These are phyloP conservation scores for Phrixothrix hirtus DNA, from an alignment of 2,888 invertebrate genomes.

Conservation along the genomic window DNA sequence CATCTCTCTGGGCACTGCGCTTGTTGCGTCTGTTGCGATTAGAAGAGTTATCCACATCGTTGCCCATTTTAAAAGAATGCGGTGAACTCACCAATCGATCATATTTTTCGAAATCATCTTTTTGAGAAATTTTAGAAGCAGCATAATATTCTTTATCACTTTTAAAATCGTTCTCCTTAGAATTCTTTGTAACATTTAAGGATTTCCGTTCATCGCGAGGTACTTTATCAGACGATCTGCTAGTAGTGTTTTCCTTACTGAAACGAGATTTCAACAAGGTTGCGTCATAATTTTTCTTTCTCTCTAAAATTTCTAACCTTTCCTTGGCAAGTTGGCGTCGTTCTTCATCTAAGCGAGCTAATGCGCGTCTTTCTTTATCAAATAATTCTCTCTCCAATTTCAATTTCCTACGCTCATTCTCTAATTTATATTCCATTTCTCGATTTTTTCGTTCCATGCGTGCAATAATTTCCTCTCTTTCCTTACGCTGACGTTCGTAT, in stretches of 20 bases:
- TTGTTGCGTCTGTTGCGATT: no score
- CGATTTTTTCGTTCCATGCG: constrained; percentile 16
- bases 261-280: background rate
- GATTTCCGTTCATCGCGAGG: background rate
- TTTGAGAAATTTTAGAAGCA: background rate
- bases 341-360: constrained; percentile 12
- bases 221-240: background rate
- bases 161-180: no score
- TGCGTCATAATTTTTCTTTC: background rate
- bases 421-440: constrained; percentile 23
- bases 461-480: background rate
- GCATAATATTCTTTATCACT: no score
- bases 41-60: no score
- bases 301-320: constrained; percentile 12
- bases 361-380: constrained; percentile 18
- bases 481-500: background rate
- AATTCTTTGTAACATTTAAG: background rate
- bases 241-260: no score
- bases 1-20: no score
- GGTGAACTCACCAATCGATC: background rate
- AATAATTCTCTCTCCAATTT: constrained; percentile 23
- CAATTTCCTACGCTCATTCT: constrained; percentile 26
- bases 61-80: background rate
- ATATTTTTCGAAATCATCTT: background rate
- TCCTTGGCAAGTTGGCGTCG: constrained; percentile 21